Evolutionary conservation across 92 coral and sea anemone genomes (phyloP), one percentile per base, ranked within the genome.

Genomic region (Paramuricea clavata): DNA sequence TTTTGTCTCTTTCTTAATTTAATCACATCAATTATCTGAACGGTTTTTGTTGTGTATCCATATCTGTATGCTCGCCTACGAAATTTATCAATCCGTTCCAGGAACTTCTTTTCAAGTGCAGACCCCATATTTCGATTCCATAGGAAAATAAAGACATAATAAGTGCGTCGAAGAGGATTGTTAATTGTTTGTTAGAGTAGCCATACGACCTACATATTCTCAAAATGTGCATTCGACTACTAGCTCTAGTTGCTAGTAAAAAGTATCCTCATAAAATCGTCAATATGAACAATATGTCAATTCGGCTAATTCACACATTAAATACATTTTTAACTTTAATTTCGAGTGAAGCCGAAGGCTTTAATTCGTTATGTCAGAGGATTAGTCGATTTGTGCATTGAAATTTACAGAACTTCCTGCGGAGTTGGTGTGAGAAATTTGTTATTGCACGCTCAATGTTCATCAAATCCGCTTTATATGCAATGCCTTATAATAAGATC

Each of bases 61-160:
- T 57, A 78, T 25, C 71, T 21, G 43, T 49, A 69, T 22, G 88
- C 80, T 65, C 75, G 88, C 62, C 49, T 75, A 7, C 69, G 0
- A 47, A 47, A 88, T 56, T 25, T 88, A 65, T 83, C 92, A 60
- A 89, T 89, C 15, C 80, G 80, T 21, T 84, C 78, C 19, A 69
- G 17, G 41, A 75, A 87, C 72, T 87, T 87, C 8, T 64, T 17
- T 21, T 75, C 76, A 49, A 2, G 76, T 28, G 88, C 88, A 49
- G 67, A 83, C 81, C 81, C 81, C 68, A 74, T 27, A 77, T 84
- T 57, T 74, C 81, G 1, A 89, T 52, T 50, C 59, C 59, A 50
- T 3, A 50, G 2, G 71, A 35, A 69, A 22, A 71, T 69, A 83
- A 0, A 26, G 89, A 76, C 72, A 85, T 61, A 23, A 49, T 56